Evolutionary conservation across 2,888 invertebrate genomes (phyloP).

Genomic region (Andrena praecox): DNA sequence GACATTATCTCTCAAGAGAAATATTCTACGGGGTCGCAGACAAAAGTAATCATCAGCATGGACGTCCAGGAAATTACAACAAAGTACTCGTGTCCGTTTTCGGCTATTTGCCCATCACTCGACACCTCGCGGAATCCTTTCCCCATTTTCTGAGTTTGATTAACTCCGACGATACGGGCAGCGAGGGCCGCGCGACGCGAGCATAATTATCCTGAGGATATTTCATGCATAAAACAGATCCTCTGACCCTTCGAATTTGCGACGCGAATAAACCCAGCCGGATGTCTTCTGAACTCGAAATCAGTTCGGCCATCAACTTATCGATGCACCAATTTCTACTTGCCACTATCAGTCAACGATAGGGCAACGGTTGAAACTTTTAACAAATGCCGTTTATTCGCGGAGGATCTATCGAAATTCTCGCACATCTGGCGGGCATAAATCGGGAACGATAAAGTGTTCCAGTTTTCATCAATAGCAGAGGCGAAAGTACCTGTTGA

Average conservation of each 20-base stretch:
- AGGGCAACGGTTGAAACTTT: background rate
- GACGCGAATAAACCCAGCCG: no score
- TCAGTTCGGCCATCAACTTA: no score
- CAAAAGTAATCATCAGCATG: conserved; percentile 3
- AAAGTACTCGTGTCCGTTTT: conserved; percentile 30
- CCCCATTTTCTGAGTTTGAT: conserved; percentile 51
- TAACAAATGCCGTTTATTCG: background rate
- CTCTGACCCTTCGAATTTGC: background rate
- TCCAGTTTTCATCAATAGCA: conserved; percentile 30
- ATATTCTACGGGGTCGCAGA: background rate
- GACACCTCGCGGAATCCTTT: conserved; percentile 45
- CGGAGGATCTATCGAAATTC: background rate
- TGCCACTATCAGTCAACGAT: no score
- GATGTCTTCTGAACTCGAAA: no score
- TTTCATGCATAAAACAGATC: conserved; percentile 9
- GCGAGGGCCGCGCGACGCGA: background rate
- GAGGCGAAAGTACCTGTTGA: conserved; percentile 48
- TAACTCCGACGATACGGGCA: conserved; percentile 41
- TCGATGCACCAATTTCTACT: no score
- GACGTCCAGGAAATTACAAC: conserved; percentile 12
- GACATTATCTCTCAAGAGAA: background rate
- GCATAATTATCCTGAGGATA: conserved; percentile 41
- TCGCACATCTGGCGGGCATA: background rate
- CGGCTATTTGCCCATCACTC: conserved; percentile 44
- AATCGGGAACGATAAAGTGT: conserved; percentile 19